These are phyloP conservation scores for Gymnocheta viridis DNA, from an alignment of 2,888 invertebrate species.

Conservation along the genomic window DNA sequence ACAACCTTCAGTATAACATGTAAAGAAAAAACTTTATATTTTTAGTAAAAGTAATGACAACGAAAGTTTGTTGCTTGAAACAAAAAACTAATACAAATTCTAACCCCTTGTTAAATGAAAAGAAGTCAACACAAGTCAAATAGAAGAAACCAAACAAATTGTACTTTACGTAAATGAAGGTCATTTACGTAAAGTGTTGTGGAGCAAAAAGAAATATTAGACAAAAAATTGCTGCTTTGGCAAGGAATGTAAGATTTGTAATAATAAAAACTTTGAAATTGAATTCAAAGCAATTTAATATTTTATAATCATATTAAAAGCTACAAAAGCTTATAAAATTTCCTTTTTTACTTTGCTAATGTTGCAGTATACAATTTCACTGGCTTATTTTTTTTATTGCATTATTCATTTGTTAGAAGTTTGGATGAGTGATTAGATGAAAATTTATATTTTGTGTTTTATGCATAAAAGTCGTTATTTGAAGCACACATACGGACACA, in stretches of 20 bases:
- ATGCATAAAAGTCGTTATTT: neutral
- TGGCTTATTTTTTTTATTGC: constrained; percentile 34
- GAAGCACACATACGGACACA: neutral
- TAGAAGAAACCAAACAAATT: constrained; percentile 12
- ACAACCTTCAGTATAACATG: constrained; percentile 22
- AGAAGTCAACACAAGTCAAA: constrained; percentile 56
- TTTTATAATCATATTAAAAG: neutral
- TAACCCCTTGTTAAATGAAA: constrained; percentile 46
- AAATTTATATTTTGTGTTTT: constrained; percentile 11
- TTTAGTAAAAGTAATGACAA: constrained; percentile 51
- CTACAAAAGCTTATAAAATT: neutral
- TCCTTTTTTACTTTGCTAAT: neutral
- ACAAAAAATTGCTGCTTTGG: constrained; percentile 4
- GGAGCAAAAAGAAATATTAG: neutral
- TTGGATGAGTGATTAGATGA: constrained; percentile 10
- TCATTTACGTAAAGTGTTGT: constrained; percentile 36
- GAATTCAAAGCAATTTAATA: constrained; percentile 23
- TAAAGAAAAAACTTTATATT: neutral
- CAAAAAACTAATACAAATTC: constrained; percentile 37
- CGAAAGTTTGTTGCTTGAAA: constrained; percentile 42
- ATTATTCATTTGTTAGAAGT: constrained; percentile 44
- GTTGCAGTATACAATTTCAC: neutral
- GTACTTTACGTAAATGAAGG: constrained; percentile 50
- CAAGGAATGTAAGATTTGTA: neutral
- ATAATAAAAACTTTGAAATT: constrained; percentile 10